A percentile compares a stretch with the other conserved stretches of the same genome.
phyloP scores from a whole-genome alignment of 2,888 invertebrate species.

The Apamea crenata region DNA sequence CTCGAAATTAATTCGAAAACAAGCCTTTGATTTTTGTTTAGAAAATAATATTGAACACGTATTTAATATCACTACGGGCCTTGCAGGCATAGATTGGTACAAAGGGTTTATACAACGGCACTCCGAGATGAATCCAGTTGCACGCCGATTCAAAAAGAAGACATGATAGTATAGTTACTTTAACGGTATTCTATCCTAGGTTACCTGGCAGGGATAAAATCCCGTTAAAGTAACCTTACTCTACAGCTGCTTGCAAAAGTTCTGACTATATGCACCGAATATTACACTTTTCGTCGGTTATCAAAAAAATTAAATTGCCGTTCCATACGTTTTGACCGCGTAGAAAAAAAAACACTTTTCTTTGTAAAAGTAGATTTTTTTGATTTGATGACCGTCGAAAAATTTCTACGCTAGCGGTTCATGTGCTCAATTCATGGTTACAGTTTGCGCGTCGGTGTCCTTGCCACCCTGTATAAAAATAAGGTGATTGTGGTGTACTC shows the following conservation, averaged over 20 bases:
- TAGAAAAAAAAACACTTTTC: too few species aligned
- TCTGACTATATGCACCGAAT: not conserved
- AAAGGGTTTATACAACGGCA: slow-evolving; percentile 18
- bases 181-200: not conserved
- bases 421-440: too few species aligned
- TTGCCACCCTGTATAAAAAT: too few species aligned
- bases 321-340: not conserved
- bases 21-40: slow-evolving; percentile 30
- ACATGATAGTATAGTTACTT: not conserved
- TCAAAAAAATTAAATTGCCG: not conserved
- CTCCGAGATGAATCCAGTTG: slow-evolving; percentile 3
- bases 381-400: too few species aligned
- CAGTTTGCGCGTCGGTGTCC: too few species aligned
- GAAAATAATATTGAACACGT: slow-evolving; percentile 16
- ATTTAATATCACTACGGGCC: slow-evolving; percentile 19
- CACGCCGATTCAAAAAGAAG: not conserved
- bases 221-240: too few species aligned
- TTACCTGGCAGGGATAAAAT: not conserved
- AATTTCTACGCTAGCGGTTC: too few species aligned
- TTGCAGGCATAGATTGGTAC: slow-evolving; percentile 15
- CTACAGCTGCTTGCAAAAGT: not conserved
- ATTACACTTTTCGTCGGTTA: not conserved
- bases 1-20: slow-evolving; percentile 9
- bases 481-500: too few species aligned
- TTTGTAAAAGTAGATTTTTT: too few species aligned